Conservation (phyloP, 2,113 vertebrate species). For the Riparia riparia region DNA sequence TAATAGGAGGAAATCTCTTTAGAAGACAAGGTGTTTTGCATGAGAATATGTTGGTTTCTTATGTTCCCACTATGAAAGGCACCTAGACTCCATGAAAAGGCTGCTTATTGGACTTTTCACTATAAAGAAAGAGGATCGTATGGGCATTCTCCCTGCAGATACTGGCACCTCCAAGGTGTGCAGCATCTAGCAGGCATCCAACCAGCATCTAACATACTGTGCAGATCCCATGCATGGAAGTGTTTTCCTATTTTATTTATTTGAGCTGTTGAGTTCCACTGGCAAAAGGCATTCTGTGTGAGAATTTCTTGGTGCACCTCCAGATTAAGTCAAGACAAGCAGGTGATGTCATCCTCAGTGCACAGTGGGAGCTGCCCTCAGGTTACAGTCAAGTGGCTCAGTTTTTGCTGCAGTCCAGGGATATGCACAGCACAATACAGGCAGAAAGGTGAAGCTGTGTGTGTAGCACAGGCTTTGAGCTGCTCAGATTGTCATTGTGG, state of each 20-base stretch:
- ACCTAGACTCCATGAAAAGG: neutral
- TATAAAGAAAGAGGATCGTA: neutral
- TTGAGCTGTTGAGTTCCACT: neutral
- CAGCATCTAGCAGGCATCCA: neutral
- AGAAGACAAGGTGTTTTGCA: neutral
- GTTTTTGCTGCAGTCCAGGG: neutral
- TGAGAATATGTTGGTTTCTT: neutral
- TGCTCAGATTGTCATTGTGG: neutral
- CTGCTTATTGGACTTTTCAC: neutral
- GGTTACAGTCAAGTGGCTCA: neutral
- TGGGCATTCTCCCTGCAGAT: neutral
- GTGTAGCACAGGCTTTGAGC: neutral
- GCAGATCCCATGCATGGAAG: neutral
- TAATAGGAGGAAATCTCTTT: neutral
- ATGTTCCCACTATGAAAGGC: neutral
- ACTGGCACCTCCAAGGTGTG: neutral
- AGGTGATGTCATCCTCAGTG: neutral
- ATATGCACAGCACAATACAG: neutral
- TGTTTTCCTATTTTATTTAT: neutral
- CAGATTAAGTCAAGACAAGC: neutral
- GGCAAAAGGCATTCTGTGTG: neutral
- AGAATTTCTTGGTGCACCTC: neutral
- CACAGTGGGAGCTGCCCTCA: neutral
- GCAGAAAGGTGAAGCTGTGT: neutral
- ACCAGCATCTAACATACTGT: neutral